Evolutionary conservation across 2,888 invertebrate species (phyloP), one percentile per base, ranked within the genome.

Genomic region (Polyploca ridens): DNA sequence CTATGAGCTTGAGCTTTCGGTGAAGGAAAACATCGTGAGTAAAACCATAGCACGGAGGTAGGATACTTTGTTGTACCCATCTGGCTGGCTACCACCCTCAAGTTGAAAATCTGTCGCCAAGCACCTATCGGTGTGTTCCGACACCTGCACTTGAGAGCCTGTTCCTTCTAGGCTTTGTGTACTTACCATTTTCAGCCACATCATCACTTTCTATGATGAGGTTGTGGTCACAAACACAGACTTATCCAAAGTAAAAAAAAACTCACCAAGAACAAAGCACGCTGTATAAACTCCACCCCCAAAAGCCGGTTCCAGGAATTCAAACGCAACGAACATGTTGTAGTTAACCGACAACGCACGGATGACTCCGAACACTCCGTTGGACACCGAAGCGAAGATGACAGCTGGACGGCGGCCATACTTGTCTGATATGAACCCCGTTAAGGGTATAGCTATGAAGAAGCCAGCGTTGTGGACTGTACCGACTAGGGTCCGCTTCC

Each of bases 401-500:
- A 96, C 84, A 3, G 96, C 94, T 46, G 94, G 94, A 35, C 95
- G 92, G 33, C 97, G 94, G 1, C 97, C 97, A 80, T 94, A 97
- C 66, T 84, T 89, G 89, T 97, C 97, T 0, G 97, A 97, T 63
- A 97, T 87, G 16, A 95, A 90, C 3, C 97, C 97, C 0, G 96
- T 95, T 13, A 97, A 88, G 0, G 96, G 96, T 62, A 97, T 95
- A 19, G 97, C 96, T 71, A 97, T 87, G 85, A 97, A 96, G 87
- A 96, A 96, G 14, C 97, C 97, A 27, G 96, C 90, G 78, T 96
- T 97, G 84, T 97, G 96, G 14, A 97, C 94, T 1, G 97, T 97
- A 0, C 97, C 97, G 5, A 97, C 96, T 62, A 97, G 81, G 0
- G 97, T 95, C 8, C 97, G 90, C 89, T 96, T 97, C 97, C 97